Conservation (phyloP, 2,888 invertebrate genomes). For the Cheilosia pagana region DNA sequence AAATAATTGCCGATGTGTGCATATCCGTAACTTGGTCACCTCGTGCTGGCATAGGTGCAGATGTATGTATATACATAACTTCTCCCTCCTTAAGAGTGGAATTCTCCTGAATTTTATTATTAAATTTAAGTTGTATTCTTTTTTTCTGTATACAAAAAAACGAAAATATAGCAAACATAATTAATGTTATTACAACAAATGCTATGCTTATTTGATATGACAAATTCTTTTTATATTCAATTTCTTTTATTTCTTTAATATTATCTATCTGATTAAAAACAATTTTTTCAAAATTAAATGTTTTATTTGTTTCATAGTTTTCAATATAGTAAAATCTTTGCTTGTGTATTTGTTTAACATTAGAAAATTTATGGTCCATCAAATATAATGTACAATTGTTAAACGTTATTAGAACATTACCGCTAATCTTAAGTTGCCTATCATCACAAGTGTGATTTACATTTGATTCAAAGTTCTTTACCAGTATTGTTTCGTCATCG, state of each 20-base stretch:
- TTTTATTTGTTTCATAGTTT: background rate
- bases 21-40: too few species aligned
- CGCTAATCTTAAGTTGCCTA: background rate
- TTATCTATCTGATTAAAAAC: constrained; percentile 3
- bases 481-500: constrained; percentile 22
- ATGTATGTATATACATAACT: constrained; percentile 23
- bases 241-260: constrained; percentile 15
- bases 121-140: constrained; percentile 12
- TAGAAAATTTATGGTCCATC: constrained; percentile 1
- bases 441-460: constrained; percentile 6
- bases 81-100: constrained; percentile 17
- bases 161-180: constrained; percentile 19
- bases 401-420: background rate
- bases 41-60: background rate
- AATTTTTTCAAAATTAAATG: constrained; percentile 6
- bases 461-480: constrained; percentile 4
- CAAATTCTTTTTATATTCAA: constrained; percentile 7
- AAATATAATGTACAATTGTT: background rate
- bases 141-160: constrained; percentile 11
- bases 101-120: constrained; percentile 22
- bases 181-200: constrained; percentile 2
- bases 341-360: constrained; percentile 13
- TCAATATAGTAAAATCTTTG: constrained; percentile 10
- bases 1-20: too few species aligned
- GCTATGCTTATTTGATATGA: constrained; percentile 11